These are phyloP conservation scores for Erannis defoliaria DNA, from an alignment of 2,888 invertebrate genomes.

Conservation along the genomic window DNA sequence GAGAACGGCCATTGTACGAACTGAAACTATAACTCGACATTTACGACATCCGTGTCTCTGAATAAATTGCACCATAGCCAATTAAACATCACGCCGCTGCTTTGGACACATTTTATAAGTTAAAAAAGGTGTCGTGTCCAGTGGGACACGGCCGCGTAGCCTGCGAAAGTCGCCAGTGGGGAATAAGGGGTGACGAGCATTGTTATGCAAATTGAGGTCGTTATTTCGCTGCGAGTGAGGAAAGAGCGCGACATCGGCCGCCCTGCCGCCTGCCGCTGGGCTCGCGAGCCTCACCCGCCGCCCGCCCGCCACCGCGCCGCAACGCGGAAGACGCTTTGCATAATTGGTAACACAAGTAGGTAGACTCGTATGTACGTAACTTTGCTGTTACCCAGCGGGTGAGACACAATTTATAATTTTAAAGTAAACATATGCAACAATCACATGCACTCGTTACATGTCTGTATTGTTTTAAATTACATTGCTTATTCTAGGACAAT, in stretches of 20 bases:
- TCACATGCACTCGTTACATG: constrained; percentile 3
- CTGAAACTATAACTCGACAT: constrained; percentile 31
- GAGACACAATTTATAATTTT: constrained; percentile 27
- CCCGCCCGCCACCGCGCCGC: constrained; percentile 59
- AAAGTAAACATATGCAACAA: constrained; percentile 16
- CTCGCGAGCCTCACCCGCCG: constrained; percentile 53
- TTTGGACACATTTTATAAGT: constrained; percentile 68
- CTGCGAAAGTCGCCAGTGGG: constrained; percentile 82
- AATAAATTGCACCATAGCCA: constrained; percentile 42
- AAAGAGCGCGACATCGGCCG: constrained; percentile 82
- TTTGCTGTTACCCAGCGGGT: constrained; percentile 32
- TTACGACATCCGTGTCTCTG: constrained; percentile 18
- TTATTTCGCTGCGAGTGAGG: constrained; percentile 86
- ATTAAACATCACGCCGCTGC: constrained; percentile 52
- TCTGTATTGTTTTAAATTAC: background rate
- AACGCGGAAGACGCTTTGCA: constrained; percentile 83
- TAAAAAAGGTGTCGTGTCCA: constrained; percentile 78
- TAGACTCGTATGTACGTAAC: constrained; percentile 54
- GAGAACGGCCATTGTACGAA: constrained; percentile 45
- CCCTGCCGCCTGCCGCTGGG: constrained; percentile 59
- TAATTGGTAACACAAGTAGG: constrained; percentile 81
- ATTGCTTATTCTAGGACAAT: background rate
- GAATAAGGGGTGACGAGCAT: constrained; percentile 85
- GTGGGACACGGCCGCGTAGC: constrained; percentile 74
- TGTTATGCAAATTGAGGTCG: constrained; percentile 87